Evolutionary conservation across 2,113 vertebrate genomes (phyloP).

Genomic region (Mus musculus): GRCm39 chr3:148495501-148496000

Average conservation of each 20-base stretch:
- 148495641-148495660: neutral
- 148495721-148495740: neutral
- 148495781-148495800: neutral
- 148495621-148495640: neutral
- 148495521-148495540: neutral
- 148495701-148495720: neutral
- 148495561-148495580: neutral
- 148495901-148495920: neutral
- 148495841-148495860: neutral
- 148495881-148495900: neutral
- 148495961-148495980: neutral
- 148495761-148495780: neutral
- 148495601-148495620: neutral
- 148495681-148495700: neutral
- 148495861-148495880: neutral
- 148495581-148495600: neutral
- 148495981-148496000: constrained; percentile 1
- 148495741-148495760: too few species aligned
- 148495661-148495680: neutral
- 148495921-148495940: neutral
- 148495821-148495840: neutral
- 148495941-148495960: neutral
- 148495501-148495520: neutral
- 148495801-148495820: neutral
- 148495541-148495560: neutral